Evolutionary conservation across 2,113 vertebrate species (phyloP), one percentile per base, ranked within the genome.

Genomic region (Labeo rohita): DNA sequence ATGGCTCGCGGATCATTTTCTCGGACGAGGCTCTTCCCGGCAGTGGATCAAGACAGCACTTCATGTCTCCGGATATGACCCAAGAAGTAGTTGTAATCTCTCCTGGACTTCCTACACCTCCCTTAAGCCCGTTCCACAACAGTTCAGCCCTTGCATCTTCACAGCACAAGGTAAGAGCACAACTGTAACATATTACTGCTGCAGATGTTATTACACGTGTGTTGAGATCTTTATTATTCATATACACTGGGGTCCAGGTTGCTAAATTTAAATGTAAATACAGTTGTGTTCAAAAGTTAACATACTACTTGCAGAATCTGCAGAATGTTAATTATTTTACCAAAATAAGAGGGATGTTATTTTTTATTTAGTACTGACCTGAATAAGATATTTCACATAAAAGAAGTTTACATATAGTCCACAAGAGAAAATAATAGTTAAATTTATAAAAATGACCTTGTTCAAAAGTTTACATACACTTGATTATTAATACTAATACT

Each of bases 11-110:
- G 89, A 91, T 91, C 16, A 21, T 91, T 87, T 93, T 91, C 90
- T 92, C 90, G 10, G 82, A 88, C 15, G 91, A 92, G 13, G 87
- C 75, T 63, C 70, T 74, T 75, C 87, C 87, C 6, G 80, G 50
- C 39, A 83, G 47, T 23, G 23, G 34, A 56, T 83, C 88, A 2
- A 65, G 54, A 45, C 91, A 91, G 80, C 75, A 84, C 43, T 76
- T 92, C 21, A 90, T 90, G 6, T 83, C 92, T 84, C 92, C 90
- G n/a, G 93, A 95, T 81, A 75, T 95, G 92, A 90, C 86, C 73
- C 90, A 90, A 54, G 91, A 92, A 70, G 90, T 88, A 34, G 93
- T 95, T 52, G 88, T 95, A 88, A 94, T 95, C 91, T 95, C 94
- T 15, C 91, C 94, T 6, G 94, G 94, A 63, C 90, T 94, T 34